phyloP scores from a whole-genome alignment of 2,797 vertebrate species.

The Scomberomorus guttatus region DNA sequence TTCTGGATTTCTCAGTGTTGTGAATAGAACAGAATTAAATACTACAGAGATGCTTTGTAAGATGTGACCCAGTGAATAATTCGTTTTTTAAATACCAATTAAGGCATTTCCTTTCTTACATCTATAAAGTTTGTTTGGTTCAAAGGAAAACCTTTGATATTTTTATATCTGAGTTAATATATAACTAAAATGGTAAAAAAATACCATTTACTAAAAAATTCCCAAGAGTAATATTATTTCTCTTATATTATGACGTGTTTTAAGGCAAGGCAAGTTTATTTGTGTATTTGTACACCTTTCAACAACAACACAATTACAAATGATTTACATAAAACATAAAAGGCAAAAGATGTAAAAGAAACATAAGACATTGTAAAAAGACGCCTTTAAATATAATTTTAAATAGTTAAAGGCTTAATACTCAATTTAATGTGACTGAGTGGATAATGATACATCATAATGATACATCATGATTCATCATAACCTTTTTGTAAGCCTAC shows the following conservation, averaged over 20 bases:
- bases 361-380: not conserved
- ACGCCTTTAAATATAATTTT: too few relatives aligned
- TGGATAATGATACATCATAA: too few relatives aligned
- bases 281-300: too few relatives aligned
- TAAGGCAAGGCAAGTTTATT: too few relatives aligned
- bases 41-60: conserved; percentile 25
- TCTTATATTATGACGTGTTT: too few relatives aligned
- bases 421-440: not conserved
- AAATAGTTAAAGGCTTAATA: not conserved
- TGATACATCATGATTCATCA: too few relatives aligned
- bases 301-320: not conserved
- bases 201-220: too few relatives aligned
- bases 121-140: not conserved
- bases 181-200: not conserved
- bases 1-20: conserved; percentile 69
- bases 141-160: not conserved
- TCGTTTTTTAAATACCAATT: conserved; percentile 1
- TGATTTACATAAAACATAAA: not conserved
- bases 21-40: conserved; percentile 59
- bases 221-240: too few relatives aligned
- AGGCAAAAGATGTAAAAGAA: not conserved
- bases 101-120: conserved; percentile 1
- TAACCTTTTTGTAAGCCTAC: not conserved
- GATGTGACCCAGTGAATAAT: conserved; percentile 9
- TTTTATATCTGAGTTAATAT: not conserved